Evolutionary conservation across 2,113 vertebrate genomes (phyloP), one percentile per base, ranked within the genome.

Genomic region (Taxidea taxus): DNA sequence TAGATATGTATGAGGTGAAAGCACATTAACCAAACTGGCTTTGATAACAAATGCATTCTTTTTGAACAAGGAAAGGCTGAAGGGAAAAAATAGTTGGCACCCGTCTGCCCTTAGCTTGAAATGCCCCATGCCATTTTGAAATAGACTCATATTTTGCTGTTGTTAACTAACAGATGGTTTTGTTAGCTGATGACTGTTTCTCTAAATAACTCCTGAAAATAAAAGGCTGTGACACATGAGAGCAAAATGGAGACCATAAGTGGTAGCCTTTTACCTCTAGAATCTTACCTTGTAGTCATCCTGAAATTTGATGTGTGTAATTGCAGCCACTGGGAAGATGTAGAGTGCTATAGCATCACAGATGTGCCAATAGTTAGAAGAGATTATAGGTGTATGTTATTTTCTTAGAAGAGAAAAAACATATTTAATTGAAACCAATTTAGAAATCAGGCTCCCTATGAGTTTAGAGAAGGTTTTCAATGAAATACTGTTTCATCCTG

Each of bases 11-110:
- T 0, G 10, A 98, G 98, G 98, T 97, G 90, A 98, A 98, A 98
- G 98, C 98, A 98, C 98, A 98, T 98, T 98, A 98, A 98, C 97
- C 97, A 97, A 98, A 97, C 98, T 97, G 94, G 97, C 97, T 98
- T 98, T 97, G 98, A 98, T 98, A 98, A 98, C 97, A 98, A 97
- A 83, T 62, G 92, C 95, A 97, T 97, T 98, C 97, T 98, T 97
- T 95, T 97, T 95, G 64, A 97, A 96, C 96, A 97, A 97, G 96
- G 95, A 88, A 91, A 94, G 88, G 62, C 89, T 92, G 83, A 95
- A 97, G 94, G 81, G 83, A 87, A 97, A 97, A 97, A 96, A 91
- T 81, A 74, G 86, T 96, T 98, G 97, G 98, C 97, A 97, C 92
- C 31, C 56, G 12, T 93, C 77, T 78, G 62, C 85, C 81, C 90